phyloP scores from a whole-genome alignment of 2,888 invertebrate genomes.

The Melinopterus prodromus region DNA sequence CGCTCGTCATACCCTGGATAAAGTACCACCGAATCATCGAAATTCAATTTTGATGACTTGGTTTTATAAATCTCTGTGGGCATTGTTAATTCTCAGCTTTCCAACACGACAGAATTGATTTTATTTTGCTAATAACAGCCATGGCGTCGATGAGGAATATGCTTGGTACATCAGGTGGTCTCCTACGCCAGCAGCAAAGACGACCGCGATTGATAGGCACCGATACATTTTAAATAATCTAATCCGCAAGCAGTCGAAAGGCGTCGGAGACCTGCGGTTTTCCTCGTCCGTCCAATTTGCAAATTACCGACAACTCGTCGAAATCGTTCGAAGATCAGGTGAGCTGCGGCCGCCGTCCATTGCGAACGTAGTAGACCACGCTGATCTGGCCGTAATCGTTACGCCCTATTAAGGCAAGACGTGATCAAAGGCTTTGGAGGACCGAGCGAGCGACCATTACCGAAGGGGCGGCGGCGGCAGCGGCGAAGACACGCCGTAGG shows the following conservation, averaged over 20 bases:
- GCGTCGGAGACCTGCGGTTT: not conserved
- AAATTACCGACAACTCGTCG: not conserved
- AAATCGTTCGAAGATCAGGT: not conserved
- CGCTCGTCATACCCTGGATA: too few relatives aligned
- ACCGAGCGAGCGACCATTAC: constrained; percentile 24
- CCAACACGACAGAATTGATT: too few relatives aligned
- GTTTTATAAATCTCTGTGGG: too few relatives aligned
- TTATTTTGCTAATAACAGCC: too few relatives aligned
- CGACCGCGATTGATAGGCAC: too few relatives aligned
- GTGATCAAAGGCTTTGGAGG: constrained; percentile 18
- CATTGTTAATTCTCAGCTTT: too few relatives aligned
- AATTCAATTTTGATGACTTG: too few relatives aligned
- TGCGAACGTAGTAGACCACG: constrained; percentile 6
- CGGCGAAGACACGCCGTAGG: not conserved
- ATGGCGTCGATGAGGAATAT: too few relatives aligned
- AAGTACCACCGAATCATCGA: too few relatives aligned
- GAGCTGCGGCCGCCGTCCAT: not conserved
- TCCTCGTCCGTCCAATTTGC: not conserved
- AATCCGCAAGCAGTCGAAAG: not conserved
- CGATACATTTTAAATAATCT: not conserved
- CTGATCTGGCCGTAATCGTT: not conserved
- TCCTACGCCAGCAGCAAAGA: too few relatives aligned
- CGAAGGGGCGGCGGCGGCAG: constrained; percentile 12
- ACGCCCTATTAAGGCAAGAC: constrained; percentile 21
- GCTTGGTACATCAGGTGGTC: too few relatives aligned